Evolutionary conservation across 1,140 invertebrate genomes (phyloP).

Genomic region (Cryptotermes secundus): DNA sequence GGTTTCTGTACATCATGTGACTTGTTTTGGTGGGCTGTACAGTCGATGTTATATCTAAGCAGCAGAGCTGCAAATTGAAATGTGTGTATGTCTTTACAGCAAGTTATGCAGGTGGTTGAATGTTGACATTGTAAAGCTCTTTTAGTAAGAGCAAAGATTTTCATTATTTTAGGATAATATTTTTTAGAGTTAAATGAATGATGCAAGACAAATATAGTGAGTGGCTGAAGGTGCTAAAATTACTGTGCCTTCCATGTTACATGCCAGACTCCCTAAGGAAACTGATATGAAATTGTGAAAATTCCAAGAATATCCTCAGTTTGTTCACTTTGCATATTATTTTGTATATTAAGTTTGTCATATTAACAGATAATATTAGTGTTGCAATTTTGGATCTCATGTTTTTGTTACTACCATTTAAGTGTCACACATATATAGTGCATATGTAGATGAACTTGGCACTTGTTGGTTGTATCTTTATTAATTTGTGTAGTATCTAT

Average conservation of each 20-base stretch:
- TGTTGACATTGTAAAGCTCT: neutral
- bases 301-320: too few species aligned
- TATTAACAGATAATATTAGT: neutral
- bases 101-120: neutral
- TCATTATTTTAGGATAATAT: neutral
- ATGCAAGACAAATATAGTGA: too few species aligned
- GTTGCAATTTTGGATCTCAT: constrained; percentile 6
- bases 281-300: too few species aligned
- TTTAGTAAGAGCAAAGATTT: neutral
- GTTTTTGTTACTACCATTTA: constrained; percentile 14
- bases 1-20: too few species aligned
- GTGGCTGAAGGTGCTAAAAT: too few species aligned
- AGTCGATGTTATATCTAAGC: too few species aligned
- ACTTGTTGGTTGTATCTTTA: neutral
- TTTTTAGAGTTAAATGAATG: too few species aligned
- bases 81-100: too few species aligned
- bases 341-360: neutral
- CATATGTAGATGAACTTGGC: neutral
- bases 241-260: too few species aligned
- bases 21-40: too few species aligned
- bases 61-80: too few species aligned
- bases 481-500: neutral
- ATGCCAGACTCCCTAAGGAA: too few species aligned
- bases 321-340: neutral
- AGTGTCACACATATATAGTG: neutral